Percentiles rank a stretch among this genome's conserved stretches.
These are phyloP conservation scores for Thecocarcelia acutangulata DNA, from an alignment of 2,888 invertebrate genomes.

Conservation along the genomic window DNA sequence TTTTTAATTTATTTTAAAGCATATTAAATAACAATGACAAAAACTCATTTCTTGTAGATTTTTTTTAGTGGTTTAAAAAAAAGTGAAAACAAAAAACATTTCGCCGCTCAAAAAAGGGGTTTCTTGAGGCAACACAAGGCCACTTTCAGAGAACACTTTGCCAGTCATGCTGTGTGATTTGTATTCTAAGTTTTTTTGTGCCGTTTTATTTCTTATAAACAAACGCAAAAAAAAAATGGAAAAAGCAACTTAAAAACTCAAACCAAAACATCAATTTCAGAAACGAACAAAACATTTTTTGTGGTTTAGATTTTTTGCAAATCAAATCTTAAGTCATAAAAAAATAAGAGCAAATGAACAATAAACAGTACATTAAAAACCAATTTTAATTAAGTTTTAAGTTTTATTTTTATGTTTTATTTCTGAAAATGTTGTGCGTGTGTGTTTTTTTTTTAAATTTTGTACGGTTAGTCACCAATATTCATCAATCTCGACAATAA, in stretches of 20 bases:
- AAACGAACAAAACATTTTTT: background rate
- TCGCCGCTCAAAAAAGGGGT: too few relatives aligned
- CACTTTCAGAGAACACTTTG: too few relatives aligned
- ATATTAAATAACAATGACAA: too few relatives aligned
- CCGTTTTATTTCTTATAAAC: too few relatives aligned
- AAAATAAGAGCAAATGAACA: slow-evolving; percentile 13
- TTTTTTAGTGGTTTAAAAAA: too few relatives aligned
- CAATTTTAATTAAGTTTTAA: slow-evolving; percentile 15
- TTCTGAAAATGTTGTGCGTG: slow-evolving; percentile 5
- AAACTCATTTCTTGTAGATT: too few relatives aligned
- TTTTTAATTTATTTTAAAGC: too few relatives aligned
- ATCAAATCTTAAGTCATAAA: slow-evolving; percentile 19
- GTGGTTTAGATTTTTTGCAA: background rate
- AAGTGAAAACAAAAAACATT: too few relatives aligned
- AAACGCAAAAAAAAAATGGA: too few relatives aligned
- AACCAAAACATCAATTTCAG: background rate
- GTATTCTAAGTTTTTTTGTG: too few relatives aligned
- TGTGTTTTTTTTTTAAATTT: background rate
- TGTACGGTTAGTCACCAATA: slow-evolving; percentile 29
- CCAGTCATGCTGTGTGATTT: too few relatives aligned
- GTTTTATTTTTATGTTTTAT: slow-evolving; percentile 20
- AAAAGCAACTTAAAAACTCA: background rate
- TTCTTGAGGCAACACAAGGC: too few relatives aligned
- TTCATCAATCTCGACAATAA: background rate
- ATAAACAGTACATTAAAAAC: slow-evolving; percentile 27